Conservation (phyloP, 2,797 vertebrate genomes). For the Morelia viridis region DNA sequence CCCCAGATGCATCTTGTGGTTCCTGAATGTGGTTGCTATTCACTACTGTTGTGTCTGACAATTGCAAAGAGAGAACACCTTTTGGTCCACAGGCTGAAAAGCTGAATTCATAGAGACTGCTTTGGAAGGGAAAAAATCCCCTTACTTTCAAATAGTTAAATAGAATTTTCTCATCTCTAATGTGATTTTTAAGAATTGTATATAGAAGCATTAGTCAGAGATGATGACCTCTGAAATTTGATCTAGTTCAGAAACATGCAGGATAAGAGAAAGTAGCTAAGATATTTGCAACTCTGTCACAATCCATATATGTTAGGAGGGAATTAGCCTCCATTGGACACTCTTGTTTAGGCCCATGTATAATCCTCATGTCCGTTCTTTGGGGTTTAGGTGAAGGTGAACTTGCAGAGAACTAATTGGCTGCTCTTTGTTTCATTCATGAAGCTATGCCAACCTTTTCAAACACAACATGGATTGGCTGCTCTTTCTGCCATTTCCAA, state of each 20-base stretch:
- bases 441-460: background rate
- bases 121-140: background rate
- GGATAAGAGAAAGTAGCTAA: background rate
- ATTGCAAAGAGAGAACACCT: constrained; percentile 25
- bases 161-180: background rate
- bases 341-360: background rate
- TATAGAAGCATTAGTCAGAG: background rate
- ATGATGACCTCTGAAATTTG: background rate
- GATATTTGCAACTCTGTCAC: background rate
- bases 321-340: background rate
- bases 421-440: background rate
- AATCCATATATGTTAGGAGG: background rate
- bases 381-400: background rate
- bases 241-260: background rate
- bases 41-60: constrained; percentile 55
- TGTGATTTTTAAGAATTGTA: background rate
- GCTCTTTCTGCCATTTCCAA: background rate
- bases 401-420: background rate
- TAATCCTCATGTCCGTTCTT: background rate
- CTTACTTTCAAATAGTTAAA: background rate
- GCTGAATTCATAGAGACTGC: background rate
- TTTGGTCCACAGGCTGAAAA: constrained; percentile 8
- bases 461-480: background rate
- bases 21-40: constrained; percentile 53
- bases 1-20: constrained; percentile 70